These are phyloP conservation scores for Callipepla californica DNA, from an alignment of 2,113 vertebrate species.

Conservation along the genomic window DNA sequence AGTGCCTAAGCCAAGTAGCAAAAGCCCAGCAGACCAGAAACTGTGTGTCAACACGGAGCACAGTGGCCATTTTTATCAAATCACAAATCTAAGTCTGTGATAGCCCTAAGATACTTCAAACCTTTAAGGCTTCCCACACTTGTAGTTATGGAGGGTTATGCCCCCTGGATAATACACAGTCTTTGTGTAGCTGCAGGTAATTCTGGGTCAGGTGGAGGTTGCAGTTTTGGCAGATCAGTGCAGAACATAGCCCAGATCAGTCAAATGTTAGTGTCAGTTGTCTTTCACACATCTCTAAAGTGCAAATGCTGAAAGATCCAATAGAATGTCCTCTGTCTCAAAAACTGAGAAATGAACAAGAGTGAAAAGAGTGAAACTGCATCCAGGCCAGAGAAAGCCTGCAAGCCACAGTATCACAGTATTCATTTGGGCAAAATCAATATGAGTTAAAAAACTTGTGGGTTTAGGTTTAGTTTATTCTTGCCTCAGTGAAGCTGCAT, in stretches of 20 bases:
- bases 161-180: not conserved
- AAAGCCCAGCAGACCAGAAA: not conserved
- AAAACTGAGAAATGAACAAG: not conserved
- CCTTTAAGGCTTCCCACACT: not conserved
- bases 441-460: not conserved
- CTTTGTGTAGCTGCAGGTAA: not conserved
- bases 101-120: not conserved
- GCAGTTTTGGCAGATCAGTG: not conserved
- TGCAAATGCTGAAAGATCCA: not conserved
- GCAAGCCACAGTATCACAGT: not conserved
- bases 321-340: not conserved
- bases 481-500: not conserved
- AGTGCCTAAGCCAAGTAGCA: not conserved
- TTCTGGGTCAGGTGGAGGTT: not conserved
- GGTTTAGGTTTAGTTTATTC: not conserved
- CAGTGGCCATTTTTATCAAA: not conserved
- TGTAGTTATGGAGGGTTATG: not conserved
- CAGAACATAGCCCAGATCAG: not conserved
- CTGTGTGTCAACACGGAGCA: not conserved
- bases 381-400: not conserved
- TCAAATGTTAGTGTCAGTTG: not conserved
- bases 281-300: not conserved
- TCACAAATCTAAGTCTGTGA: not conserved
- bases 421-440: not conserved
- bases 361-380: not conserved